Evolutionary conservation across 2,113 vertebrate species (phyloP), one percentile per base, ranked within the genome.

Genomic region (Lates calcarifer): DNA sequence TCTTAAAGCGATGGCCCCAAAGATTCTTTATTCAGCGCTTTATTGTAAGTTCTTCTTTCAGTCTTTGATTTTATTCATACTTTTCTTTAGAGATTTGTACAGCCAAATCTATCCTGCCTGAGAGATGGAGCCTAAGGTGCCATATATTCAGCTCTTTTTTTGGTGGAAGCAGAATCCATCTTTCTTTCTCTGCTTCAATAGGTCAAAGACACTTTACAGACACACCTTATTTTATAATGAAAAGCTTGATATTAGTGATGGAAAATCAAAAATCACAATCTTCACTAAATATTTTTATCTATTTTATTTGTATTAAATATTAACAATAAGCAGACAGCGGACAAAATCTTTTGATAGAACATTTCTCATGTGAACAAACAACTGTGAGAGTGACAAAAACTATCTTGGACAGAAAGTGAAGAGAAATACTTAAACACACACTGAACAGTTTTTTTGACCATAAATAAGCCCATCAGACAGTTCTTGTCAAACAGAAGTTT

Each of bases 221-320:
- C 31, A 68, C 56, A 64, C 47, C 49, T 47, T 14, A 82, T 73
- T 64, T 78, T 51, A 64, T 13, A n/a, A 63, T 26, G 31, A 67
- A 60, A 87, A 51, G 4, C 28, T n/a, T 4, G 20, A 62, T 4
- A 45, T 33, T 17, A 18, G 14, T 17, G 4, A 31, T 18, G 33
- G 15, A 56, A 43, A 49, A 41, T 41, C 8, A 57, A 75, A 55
- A 62, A 68, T 26, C 58, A 68, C 35, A 74, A 3, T 61, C 68
- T 17, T 28, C 26, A 29, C 14, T 4, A 10, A 29, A 45, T 51
- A 47, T 67, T 88, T 80, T 73, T 33, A 49, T 68, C 31, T 26
- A 29, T 81, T 92, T 91, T 88, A 93, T 87, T 91, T 69, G 57
- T 86, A 89, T 86, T 89, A 90, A 90, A 88, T 90, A 90, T 81